These are phyloP conservation scores for Morpho achilles DNA, from an alignment of 2,888 invertebrate genomes.

Conservation along the genomic window DNA sequence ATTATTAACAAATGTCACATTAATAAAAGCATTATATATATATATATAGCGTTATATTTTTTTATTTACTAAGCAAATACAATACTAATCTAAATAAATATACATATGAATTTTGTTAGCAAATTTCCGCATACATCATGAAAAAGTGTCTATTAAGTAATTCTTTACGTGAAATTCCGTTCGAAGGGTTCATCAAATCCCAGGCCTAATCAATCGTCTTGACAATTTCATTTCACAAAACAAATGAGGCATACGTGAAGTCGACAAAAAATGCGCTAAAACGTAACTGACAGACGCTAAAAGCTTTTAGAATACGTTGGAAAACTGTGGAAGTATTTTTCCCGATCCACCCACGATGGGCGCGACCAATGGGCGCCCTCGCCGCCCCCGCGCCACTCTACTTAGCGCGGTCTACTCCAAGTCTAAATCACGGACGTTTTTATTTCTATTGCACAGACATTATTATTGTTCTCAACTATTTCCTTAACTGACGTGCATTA, in stretches of 20 bases:
- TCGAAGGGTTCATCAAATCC: conserved; percentile 31
- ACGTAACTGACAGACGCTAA: conserved; percentile 58
- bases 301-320: conserved; percentile 67
- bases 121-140: too few species aligned
- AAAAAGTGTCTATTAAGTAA: too few species aligned
- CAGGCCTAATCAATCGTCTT: conserved; percentile 54
- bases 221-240: conserved; percentile 44
- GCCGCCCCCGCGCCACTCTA: conserved; percentile 35
- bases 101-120: too few species aligned
- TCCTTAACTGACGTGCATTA: neutral
- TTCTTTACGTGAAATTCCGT: neutral
- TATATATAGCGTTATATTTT: too few species aligned
- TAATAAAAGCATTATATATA: too few species aligned
- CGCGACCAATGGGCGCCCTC: conserved; percentile 69
- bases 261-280: conserved; percentile 17
- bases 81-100: too few species aligned
- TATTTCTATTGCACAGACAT: conserved; percentile 1
- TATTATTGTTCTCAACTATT: neutral
- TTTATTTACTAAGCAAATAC: too few species aligned
- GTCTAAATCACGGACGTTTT: conserved; percentile 4
- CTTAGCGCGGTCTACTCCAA: conserved; percentile 35
- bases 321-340: conserved; percentile 61
- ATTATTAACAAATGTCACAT: too few species aligned
- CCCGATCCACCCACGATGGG: conserved; percentile 65
- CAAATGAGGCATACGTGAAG: conserved; percentile 40